Conservation (phyloP, 2,113 vertebrate genomes). For the Eleginops maclovinus region DNA sequence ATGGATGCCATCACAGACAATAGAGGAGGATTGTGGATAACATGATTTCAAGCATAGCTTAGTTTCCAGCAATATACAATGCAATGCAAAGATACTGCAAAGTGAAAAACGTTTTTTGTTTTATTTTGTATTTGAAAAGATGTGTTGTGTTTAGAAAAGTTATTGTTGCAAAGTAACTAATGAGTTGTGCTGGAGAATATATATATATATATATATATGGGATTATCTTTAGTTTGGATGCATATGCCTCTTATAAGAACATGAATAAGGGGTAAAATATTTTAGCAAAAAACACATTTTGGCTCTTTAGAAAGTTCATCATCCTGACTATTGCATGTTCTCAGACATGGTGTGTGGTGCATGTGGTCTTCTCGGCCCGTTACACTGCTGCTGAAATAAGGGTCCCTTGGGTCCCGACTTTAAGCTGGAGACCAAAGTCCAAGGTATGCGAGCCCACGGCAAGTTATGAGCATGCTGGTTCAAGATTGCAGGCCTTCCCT, state of each 20-base stretch:
- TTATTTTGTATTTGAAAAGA: not conserved
- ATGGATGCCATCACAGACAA: not conserved
- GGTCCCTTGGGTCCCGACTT: slow-evolving; percentile 44
- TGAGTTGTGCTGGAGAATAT: slow-evolving; percentile 27
- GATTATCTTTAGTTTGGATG: slow-evolving; percentile 16
- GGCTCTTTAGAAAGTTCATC: slow-evolving; percentile 58
- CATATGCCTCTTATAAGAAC: slow-evolving; percentile 27
- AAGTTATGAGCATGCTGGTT: slow-evolving; percentile 53
- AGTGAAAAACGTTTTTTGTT: slow-evolving; percentile 19
- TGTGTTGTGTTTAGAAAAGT: slow-evolving; percentile 31
- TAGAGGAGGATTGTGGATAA: not conserved
- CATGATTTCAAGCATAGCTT: slow-evolving; percentile 30
- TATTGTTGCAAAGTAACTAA: slow-evolving; percentile 28
- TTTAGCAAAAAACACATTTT: slow-evolving; percentile 54
- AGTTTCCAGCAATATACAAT: slow-evolving; percentile 20
- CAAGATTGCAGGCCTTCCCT: slow-evolving; percentile 40
- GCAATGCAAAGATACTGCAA: not conserved
- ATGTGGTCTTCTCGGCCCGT: slow-evolving; percentile 20
- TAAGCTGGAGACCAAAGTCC: slow-evolving; percentile 47
- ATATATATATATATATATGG: too few relatives aligned
- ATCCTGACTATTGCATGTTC: slow-evolving; percentile 30
- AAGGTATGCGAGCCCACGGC: slow-evolving; percentile 29
- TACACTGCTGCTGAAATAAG: slow-evolving; percentile 29
- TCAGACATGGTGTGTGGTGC: slow-evolving; percentile 41
- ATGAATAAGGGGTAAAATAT: slow-evolving; percentile 34